phyloP scores from a whole-genome alignment of 92 coral and sea anemone species.

The Isaurus tuberculatus region DNA sequence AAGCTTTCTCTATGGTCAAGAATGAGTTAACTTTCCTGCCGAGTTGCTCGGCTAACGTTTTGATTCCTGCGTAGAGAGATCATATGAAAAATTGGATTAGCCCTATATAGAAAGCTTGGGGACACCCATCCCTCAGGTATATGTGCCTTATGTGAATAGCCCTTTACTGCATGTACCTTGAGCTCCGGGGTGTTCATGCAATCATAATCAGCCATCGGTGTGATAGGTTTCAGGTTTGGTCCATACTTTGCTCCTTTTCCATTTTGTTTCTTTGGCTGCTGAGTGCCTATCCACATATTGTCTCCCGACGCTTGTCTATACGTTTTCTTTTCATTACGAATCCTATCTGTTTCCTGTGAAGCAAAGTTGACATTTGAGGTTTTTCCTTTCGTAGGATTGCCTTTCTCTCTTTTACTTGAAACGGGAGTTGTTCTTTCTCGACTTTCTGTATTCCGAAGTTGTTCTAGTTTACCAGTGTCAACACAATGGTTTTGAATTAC shows the following conservation, averaged over 20 bases:
- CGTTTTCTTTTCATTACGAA: conserved; percentile 18
- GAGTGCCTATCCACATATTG: neutral
- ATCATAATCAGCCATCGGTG: conserved; percentile 93
- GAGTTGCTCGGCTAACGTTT: no score
- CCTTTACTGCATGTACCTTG: conserved; percentile 56
- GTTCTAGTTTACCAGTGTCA: conserved; percentile 41
- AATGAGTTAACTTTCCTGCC: no score
- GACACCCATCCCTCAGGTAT: neutral
- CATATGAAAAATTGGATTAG: no score
- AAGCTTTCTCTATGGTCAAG: no score
- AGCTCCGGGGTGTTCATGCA: conserved; percentile 91
- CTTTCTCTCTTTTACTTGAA: neutral
- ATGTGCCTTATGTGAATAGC: neutral
- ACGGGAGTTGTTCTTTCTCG: conserved; percentile 2
- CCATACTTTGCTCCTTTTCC: neutral
- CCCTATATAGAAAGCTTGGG: no score
- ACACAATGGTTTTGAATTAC: conserved; percentile 16
- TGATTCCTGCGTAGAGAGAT: no score
- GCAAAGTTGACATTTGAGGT: neutral
- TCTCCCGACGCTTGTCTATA: conserved; percentile 11
- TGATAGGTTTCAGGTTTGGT: conserved; percentile 54
- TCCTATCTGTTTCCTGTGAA: neutral
- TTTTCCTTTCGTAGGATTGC: neutral
- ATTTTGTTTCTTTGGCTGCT: conserved; percentile 26
- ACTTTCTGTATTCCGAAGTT: neutral